Conservation (phyloP, 1,140 invertebrate genomes). For the Bombyx mandarina region DNA sequence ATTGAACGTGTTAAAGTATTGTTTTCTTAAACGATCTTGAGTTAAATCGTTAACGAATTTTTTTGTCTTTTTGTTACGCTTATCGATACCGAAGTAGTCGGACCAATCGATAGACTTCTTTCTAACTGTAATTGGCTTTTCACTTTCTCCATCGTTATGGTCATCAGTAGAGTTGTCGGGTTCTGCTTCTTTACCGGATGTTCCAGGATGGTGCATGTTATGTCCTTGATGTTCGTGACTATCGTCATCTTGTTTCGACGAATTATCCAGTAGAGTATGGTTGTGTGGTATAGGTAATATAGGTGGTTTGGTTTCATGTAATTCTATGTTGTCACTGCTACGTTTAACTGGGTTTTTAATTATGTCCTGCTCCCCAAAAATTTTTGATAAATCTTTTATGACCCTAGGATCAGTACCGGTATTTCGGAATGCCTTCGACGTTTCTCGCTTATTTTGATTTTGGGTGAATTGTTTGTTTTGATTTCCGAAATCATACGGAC, state of each 20-base stretch:
- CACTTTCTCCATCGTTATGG: constrained; percentile 23
- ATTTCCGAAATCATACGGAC: constrained; percentile 53
- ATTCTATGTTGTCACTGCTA: constrained; percentile 47
- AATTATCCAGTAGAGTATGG: constrained; percentile 37
- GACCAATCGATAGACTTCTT: constrained; percentile 90
- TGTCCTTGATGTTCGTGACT: constrained; percentile 54
- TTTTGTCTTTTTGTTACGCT: constrained; percentile 78
- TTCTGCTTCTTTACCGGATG: constrained; percentile 47
- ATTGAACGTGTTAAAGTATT: constrained; percentile 62
- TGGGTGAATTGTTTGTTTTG: constrained; percentile 60
- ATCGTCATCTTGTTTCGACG: constrained; percentile 32
- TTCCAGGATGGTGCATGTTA: constrained; percentile 63
- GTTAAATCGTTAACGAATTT: constrained; percentile 38
- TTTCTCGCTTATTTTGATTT: constrained; percentile 59
- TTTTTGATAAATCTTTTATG: constrained; percentile 70
- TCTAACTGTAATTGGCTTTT: constrained; percentile 72
- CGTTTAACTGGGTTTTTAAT: constrained; percentile 64
- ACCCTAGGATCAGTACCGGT: constrained; percentile 70
- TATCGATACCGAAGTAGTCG: constrained; percentile 86
- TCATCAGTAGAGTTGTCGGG: constrained; percentile 31
- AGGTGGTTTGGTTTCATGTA: constrained; percentile 56
- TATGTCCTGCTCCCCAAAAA: constrained; percentile 61
- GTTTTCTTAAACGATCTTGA: constrained; percentile 52
- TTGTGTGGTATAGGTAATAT: constrained; percentile 38
- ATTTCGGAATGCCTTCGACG: constrained; percentile 52